These are phyloP conservation scores for Battus philenor DNA, from an alignment of 1,140 invertebrate genomes.

Conservation along the genomic window DNA sequence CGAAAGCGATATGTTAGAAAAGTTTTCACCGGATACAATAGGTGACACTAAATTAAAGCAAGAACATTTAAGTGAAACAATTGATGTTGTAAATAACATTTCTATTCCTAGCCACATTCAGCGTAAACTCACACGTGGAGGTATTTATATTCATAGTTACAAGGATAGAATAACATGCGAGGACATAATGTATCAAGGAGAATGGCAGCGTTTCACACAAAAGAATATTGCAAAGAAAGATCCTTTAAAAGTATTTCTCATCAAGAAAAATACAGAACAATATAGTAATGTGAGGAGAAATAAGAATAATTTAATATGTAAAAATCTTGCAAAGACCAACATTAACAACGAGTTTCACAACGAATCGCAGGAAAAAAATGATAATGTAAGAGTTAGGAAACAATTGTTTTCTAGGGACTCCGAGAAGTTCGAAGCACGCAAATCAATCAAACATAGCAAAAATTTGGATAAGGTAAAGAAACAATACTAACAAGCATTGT, in stretches of 20 bases:
- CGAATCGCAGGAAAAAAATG: too few relatives aligned
- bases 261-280: slow-evolving; percentile 23
- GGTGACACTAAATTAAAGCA: too few relatives aligned
- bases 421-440: too few relatives aligned
- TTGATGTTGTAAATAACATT: slow-evolving; percentile 17
- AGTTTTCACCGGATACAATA: too few relatives aligned
- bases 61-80: slow-evolving; percentile 17
- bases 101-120: slow-evolving; percentile 25
- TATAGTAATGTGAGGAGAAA: slow-evolving; percentile 23
- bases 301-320: slow-evolving; percentile 20
- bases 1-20: too few relatives aligned
- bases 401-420: too few relatives aligned
- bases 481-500: too few relatives aligned
- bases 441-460: too few relatives aligned
- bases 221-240: slow-evolving; percentile 25
- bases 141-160: slow-evolving; percentile 57
- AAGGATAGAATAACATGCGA: slow-evolving; percentile 42
- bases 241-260: slow-evolving; percentile 3
- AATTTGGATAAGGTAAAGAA: too few relatives aligned
- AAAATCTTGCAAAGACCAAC: slow-evolving; percentile 14
- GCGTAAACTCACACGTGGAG: slow-evolving; percentile 41
- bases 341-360: too few relatives aligned
- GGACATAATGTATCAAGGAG: slow-evolving; percentile 59
- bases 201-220: slow-evolving; percentile 42
- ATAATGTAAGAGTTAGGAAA: too few relatives aligned